phyloP scores from a whole-genome alignment of 2,113 vertebrate species.

The Amia ocellicauda region DNA sequence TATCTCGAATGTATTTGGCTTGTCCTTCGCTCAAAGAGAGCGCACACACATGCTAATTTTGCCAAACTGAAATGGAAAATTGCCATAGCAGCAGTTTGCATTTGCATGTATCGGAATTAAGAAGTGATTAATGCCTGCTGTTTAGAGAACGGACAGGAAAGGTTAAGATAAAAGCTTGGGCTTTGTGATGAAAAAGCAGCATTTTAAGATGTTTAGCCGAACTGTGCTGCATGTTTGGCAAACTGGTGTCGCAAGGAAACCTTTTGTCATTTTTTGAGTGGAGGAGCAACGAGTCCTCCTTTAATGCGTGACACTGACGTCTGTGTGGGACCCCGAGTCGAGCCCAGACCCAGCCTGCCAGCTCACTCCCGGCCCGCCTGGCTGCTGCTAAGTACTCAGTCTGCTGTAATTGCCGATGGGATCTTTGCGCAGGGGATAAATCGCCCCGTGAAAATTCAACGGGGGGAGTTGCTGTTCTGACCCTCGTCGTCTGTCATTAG shows the following conservation, averaged over 20 bases:
- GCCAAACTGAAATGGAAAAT: background rate
- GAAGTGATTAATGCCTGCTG: constrained; percentile 29
- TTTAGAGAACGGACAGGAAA: constrained; percentile 11
- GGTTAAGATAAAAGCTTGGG: constrained; percentile 3
- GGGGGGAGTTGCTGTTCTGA: constrained; percentile 16
- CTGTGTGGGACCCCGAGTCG: background rate
- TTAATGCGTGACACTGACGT: no score
- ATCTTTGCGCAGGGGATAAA: constrained; percentile 18
- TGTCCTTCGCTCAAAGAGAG: no score
- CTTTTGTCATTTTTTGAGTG: background rate
- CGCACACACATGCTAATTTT: no score
- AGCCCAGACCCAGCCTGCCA: background rate
- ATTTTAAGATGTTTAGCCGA: no score
- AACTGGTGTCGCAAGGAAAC: background rate
- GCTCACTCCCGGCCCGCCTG: background rate
- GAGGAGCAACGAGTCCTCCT: no score
- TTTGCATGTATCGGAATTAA: constrained; percentile 14
- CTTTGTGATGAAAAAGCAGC: constrained; percentile 3
- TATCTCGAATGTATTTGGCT: no score
- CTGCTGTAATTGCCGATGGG: constrained; percentile 14
- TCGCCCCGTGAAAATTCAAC: constrained; percentile 27
- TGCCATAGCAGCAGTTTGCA: no score
- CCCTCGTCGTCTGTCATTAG: constrained; percentile 9
- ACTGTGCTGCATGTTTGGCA: background rate
- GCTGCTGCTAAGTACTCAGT: background rate